phyloP scores from a whole-genome alignment of 2,888 invertebrate genomes.

The Pammene aurita region DNA sequence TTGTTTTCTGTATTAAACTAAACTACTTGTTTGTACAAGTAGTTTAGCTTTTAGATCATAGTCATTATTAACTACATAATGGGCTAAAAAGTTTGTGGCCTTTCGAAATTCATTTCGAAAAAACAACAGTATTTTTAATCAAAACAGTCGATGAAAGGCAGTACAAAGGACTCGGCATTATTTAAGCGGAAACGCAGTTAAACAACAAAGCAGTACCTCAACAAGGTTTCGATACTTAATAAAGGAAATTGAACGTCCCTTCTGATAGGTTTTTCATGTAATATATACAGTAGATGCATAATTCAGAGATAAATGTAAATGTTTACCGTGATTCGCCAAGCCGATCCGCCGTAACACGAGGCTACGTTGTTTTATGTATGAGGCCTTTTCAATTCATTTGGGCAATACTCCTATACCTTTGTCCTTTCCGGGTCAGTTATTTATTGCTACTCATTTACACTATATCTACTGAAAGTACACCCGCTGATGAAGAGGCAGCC shows the following conservation, averaged over 20 bases:
- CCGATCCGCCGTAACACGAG: conserved; percentile 60
- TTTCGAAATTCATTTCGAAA: background rate
- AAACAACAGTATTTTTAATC: background rate
- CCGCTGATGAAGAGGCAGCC: conserved; percentile 12
- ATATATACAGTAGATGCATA: conserved; percentile 41
- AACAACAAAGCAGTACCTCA: conserved; percentile 22
- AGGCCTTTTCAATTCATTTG: conserved; percentile 81
- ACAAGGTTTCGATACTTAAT: conserved; percentile 36
- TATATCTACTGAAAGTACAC: conserved; percentile 65
- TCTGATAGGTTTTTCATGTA: conserved; percentile 41
- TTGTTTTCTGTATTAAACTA: too few relatives aligned
- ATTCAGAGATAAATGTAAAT: conserved; percentile 61
- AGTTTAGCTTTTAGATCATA: background rate
- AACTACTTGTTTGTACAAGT: background rate
- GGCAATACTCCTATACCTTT: conserved; percentile 75
- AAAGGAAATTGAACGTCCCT: conserved; percentile 40
- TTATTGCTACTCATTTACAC: conserved; percentile 76
- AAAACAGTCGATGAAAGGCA: conserved; percentile 1
- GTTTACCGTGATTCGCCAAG: conserved; percentile 62
- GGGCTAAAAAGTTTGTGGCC: too few relatives aligned
- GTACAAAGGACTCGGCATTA: background rate
- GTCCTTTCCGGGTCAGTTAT: conserved; percentile 81
- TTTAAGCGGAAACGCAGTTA: conserved; percentile 12
- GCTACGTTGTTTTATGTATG: conserved; percentile 77
- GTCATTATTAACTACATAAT: background rate